Evolutionary conservation across 2,888 invertebrate genomes (phyloP), one percentile per base, ranked within the genome.

Genomic region (Geophilus truncorum): DNA sequence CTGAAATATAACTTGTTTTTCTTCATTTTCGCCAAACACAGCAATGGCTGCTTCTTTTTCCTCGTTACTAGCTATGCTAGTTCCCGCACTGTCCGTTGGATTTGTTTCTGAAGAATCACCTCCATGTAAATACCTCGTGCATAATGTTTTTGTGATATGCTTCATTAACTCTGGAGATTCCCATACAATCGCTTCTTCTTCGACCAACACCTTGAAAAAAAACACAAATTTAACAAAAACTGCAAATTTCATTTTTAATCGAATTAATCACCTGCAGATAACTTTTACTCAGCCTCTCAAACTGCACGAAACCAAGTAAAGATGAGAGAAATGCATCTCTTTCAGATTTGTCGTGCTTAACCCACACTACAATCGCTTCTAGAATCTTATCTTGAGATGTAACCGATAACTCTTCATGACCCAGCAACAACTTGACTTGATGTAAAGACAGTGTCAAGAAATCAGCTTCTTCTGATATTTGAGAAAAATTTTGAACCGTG

Each of bases 121-220:
- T 7, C 78, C 45, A 45, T 78, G 18, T 21, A 78, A 28, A 23
- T 78, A 78, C 18, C 78, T 12, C 12, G 78, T 21, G 51, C 40
- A 78, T 7, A 78, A 23, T 5, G 78, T 78, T 51, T 78, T 36
- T 45, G 78, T 78, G 15, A 78, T 23, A 30, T 78, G 51, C 15
- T 23, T 12, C 78, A 78, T 78, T 18, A 78, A 21, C 12, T 78
- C 78, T 7, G 78, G 45, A 15, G 45, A 45, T 28, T 78, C 78
- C 78, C 78, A 78, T 5, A 78, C 45, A 10, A 78, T 78, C 3
- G 21, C 18, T 78, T 78, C 78, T 28, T 78, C 21, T 25, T 78
- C 78, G 9, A 78, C 78, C 7, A 78, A 40, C 6, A 78, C 78
- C 78, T 78, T n/a, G n/a, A n/a, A 77, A 77, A 77, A 45, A 40